Percentiles rank a stretch among this genome's conserved stretches.
Conservation (phyloP, 2,888 invertebrate genomes). For the Melipona beecheii region DNA sequence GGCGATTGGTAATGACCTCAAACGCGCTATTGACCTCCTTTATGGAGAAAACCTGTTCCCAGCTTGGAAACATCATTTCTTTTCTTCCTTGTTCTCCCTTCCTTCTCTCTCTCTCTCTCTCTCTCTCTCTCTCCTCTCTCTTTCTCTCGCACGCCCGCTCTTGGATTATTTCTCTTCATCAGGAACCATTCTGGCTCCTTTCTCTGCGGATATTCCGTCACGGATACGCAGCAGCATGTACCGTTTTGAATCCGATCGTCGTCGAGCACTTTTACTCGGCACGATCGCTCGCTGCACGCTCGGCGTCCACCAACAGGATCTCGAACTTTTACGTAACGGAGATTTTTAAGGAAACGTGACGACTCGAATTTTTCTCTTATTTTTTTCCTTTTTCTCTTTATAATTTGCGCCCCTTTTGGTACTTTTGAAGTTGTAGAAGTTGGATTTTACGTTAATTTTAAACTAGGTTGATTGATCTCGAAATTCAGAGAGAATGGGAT, state of each 20-base stretch:
- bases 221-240: slow-evolving; percentile 54
- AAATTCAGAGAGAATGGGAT: no score
- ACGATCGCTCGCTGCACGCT: background rate
- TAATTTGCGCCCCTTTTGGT: background rate
- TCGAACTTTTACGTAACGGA: background rate
- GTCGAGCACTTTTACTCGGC: slow-evolving; percentile 53
- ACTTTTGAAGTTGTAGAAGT: no score
- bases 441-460: no score
- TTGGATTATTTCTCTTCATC: slow-evolving; percentile 7
- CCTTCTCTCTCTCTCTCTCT: background rate
- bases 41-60: slow-evolving; percentile 79
- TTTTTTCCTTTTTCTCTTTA: background rate
- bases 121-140: no score
- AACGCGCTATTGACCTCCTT: slow-evolving; percentile 80
- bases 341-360: fast-evolving
- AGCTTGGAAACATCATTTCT: slow-evolving; percentile 51
- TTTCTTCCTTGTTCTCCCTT: slow-evolving; percentile 44
- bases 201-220: slow-evolving; percentile 44
- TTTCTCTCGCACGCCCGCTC: background rate
- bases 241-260: slow-evolving; percentile 46
- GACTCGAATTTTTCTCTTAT: background rate
- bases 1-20: slow-evolving; percentile 79
- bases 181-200: slow-evolving; percentile 28
- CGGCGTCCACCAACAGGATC: background rate
- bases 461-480: no score